These are phyloP conservation scores for Coelogynopora nodosa DNA, from an alignment of 2,888 invertebrate species.

Conservation along the genomic window DNA sequence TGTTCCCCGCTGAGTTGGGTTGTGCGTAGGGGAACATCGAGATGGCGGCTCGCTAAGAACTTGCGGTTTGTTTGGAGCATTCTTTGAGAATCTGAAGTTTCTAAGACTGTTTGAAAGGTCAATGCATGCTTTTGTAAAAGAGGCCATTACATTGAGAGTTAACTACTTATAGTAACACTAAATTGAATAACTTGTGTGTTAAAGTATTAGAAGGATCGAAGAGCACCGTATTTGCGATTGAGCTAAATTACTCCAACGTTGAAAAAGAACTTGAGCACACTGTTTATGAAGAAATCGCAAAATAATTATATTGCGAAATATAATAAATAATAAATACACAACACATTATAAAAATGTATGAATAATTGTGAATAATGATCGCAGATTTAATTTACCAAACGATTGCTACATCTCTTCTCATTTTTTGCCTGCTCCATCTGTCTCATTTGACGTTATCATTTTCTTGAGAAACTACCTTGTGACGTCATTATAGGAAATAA, in stretches of 20 bases:
- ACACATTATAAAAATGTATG: neutral
- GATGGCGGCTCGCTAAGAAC: neutral
- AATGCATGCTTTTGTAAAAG: constrained; percentile 55
- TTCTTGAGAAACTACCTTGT: neutral
- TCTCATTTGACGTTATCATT: constrained; percentile 6
- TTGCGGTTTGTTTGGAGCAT: neutral
- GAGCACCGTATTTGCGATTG: too few species aligned
- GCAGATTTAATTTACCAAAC: neutral
- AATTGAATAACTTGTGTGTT: neutral
- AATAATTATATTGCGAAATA: too few species aligned
- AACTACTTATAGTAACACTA: neutral
- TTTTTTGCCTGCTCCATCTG: neutral
- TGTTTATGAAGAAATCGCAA: neutral
- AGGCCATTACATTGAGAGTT: constrained; percentile 33
- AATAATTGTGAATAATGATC: neutral
- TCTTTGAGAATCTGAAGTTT: constrained; percentile 49
- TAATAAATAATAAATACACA: neutral
- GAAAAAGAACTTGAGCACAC: neutral
- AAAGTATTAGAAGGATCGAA: too few species aligned
- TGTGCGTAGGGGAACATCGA: neutral
- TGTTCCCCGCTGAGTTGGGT: constrained; percentile 18
- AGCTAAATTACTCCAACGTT: too few species aligned
- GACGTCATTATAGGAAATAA: constrained; percentile 5
- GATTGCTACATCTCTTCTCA: neutral
- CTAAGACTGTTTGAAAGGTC: constrained; percentile 60